Conservation (phyloP, 2,113 vertebrate genomes). For the Eurypyga helias region DNA sequence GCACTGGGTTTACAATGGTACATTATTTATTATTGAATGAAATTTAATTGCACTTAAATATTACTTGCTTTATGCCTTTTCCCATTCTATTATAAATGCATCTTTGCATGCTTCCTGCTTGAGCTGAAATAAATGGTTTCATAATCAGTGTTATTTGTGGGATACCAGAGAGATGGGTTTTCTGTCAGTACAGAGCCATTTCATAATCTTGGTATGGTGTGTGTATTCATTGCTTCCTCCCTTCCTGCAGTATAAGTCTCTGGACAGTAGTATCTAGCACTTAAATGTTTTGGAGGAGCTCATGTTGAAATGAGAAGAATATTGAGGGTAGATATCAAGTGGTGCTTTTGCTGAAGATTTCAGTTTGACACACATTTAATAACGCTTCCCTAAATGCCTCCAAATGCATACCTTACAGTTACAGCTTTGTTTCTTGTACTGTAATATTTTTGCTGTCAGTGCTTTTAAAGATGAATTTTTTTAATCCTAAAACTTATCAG, state of each 20-base stretch:
- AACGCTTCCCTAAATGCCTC: background rate
- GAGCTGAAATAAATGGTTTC: constrained; percentile 26
- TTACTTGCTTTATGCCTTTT: constrained; percentile 54
- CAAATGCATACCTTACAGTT: background rate
- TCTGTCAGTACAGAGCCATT: constrained; percentile 30
- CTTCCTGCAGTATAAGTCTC: background rate
- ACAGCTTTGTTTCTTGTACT: background rate
- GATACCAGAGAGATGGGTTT: constrained; percentile 50
- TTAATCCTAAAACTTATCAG: background rate
- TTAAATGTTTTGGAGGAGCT: background rate
- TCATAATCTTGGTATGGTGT: constrained; percentile 1
- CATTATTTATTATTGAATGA: constrained; percentile 46
- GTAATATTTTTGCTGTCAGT: background rate
- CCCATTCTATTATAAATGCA: constrained; percentile 42
- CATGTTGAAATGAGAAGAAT: background rate
- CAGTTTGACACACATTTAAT: background rate
- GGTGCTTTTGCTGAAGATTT: background rate
- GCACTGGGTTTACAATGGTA: constrained; percentile 50
- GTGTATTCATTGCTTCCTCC: background rate
- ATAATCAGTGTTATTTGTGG: constrained; percentile 64
- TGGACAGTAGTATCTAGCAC: background rate
- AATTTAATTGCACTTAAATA: constrained; percentile 67
- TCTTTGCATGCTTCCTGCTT: constrained; percentile 36
- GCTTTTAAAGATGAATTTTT: background rate
- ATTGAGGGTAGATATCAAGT: background rate